A percentile compares a stretch with the other conserved stretches of the same genome.
Evolutionary conservation across 2,797 vertebrate genomes (phyloP).

Genomic region (Sternarchorhynchus goeldii): DNA sequence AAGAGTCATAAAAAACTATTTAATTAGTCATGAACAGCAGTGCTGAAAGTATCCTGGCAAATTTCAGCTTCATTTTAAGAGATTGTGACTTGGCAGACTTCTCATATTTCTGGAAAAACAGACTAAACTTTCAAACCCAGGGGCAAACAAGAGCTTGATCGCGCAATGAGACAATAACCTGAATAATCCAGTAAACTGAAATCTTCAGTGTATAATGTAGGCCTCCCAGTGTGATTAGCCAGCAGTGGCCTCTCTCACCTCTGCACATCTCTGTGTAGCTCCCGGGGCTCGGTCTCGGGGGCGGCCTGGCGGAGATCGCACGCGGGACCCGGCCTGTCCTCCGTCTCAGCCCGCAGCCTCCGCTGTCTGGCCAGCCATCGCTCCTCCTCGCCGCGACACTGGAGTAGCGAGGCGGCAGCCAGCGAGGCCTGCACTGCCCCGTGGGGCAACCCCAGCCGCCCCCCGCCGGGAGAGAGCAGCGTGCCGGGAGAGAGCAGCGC

Average conservation of each 20-base stretch:
- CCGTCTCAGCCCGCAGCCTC: conserved; percentile 90
- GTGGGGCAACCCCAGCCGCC: conserved; percentile 79
- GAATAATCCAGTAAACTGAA: neutral
- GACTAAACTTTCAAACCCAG: neutral
- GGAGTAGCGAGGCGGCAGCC: conserved; percentile 83
- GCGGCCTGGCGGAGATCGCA: conserved; percentile 93
- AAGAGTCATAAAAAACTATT: neutral
- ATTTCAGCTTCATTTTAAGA: neutral
- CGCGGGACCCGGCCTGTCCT: conserved; percentile 90
- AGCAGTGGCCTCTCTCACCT: conserved; percentile 71
- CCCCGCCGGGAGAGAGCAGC: conserved; percentile 78
- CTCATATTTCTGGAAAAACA: neutral
- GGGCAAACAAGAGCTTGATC: neutral
- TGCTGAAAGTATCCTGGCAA: neutral
- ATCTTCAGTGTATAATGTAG: neutral
- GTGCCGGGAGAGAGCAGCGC: conserved; percentile 86
- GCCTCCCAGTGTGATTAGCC: neutral
- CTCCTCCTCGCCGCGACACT: conserved; percentile 93
- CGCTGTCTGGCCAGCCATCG: conserved; percentile 93
- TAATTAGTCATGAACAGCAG: neutral
- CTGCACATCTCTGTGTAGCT: conserved; percentile 83
- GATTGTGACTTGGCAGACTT: neutral
- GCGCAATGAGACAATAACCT: neutral
- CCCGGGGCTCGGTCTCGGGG: conserved; percentile 80
- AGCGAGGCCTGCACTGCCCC: conserved; percentile 65